Percentiles rank a stretch among this genome's conserved stretches.
These are phyloP conservation scores for Bombyx mori DNA, from an alignment of 1,140 invertebrate genomes.

Conservation along the genomic window ASM3026992v2 NC_085111.1:13533501-13534000, in stretches of 20 bases:
- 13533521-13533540: background rate
- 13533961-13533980: conserved; percentile 20
- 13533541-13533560: conserved; percentile 12
- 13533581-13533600: conserved; percentile 34
- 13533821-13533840: background rate
- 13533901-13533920: conserved; percentile 71
- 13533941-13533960: conserved; percentile 45
- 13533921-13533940: conserved; percentile 52
- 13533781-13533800: conserved; percentile 42
- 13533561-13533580: conserved; percentile 24
- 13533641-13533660: too few relatives aligned
- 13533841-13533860: background rate
- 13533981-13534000: conserved; percentile 37
- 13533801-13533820: conserved; percentile 23
- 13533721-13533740: conserved; percentile 15
- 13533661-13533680: background rate
- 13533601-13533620: background rate
- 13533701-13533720: conserved; percentile 19
- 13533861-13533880: conserved; percentile 28
- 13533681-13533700: conserved; percentile 14
- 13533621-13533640: too few relatives aligned
- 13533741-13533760: conserved; percentile 33
- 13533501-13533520: conserved; percentile 1
- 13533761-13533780: conserved; percentile 48
- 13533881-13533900: conserved; percentile 70